Evolutionary conservation across 2,888 invertebrate species (phyloP).

Genomic region (Platypus cylindrus): DNA sequence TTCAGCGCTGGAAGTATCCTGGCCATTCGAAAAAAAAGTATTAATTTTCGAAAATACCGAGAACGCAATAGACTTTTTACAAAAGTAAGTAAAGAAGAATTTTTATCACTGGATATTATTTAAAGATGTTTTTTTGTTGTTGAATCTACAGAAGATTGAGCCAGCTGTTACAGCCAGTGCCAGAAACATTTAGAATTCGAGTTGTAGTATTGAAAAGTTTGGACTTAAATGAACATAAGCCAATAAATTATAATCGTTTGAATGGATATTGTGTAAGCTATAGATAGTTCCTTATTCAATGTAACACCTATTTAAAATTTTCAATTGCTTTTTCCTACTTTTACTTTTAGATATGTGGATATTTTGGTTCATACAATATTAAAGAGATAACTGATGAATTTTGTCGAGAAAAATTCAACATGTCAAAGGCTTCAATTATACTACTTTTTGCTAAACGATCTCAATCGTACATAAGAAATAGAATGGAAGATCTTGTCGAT

Average conservation of each 20-base stretch:
- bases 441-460: conserved; percentile 20
- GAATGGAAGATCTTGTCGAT: conserved; percentile 17
- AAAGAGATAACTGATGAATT: conserved; percentile 15
- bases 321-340: not conserved
- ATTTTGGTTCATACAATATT: conserved; percentile 23
- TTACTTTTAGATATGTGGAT: conserved; percentile 24
- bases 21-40: conserved; percentile 24
- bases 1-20: conserved; percentile 22
- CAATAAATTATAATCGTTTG: conserved; percentile 23
- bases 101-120: conserved; percentile 5
- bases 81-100: conserved; percentile 17
- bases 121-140: no score
- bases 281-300: not conserved
- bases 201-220: conserved; percentile 20
- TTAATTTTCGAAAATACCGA: conserved; percentile 20
- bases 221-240: conserved; percentile 19
- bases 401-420: conserved; percentile 16
- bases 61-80: conserved; percentile 18
- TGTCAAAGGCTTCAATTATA: conserved; percentile 18
- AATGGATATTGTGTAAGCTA: conserved; percentile 30
- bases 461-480: conserved; percentile 18
- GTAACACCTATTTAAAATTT: not conserved
- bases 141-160: conserved; percentile 23
- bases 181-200: conserved; percentile 24
- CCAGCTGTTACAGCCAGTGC: conserved; percentile 23